Percentiles rank a stretch among this genome's conserved stretches.
Evolutionary conservation across 1,140 invertebrate genomes (phyloP).

Genomic region (Drosophila nebulosa): DNA sequence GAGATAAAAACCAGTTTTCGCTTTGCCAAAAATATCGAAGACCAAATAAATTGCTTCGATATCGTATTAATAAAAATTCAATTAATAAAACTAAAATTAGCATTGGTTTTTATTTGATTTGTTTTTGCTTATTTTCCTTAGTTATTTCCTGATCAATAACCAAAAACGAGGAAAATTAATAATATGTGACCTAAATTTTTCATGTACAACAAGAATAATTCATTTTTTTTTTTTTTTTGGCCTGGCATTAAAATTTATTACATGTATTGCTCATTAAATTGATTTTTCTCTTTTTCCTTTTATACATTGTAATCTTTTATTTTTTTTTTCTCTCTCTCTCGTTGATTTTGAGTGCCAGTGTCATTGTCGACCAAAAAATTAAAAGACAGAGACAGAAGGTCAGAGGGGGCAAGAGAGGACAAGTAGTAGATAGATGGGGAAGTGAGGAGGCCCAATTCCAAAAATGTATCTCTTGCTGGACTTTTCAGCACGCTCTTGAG

Average conservation of each 20-base stretch:
- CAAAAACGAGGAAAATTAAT: slow-evolving; percentile 9
- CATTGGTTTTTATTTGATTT: slow-evolving; percentile 7
- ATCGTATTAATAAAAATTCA: slow-evolving; percentile 61
- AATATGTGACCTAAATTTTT: slow-evolving; percentile 60
- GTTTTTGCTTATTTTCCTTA: background rate
- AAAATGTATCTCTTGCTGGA: slow-evolving; percentile 54
- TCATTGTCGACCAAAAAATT: slow-evolving; percentile 55
- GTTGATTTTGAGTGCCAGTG: slow-evolving; percentile 78
- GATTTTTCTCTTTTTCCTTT: slow-evolving; percentile 57
- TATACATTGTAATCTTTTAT: slow-evolving; percentile 19
- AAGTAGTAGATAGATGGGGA: background rate
- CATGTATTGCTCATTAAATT: slow-evolving; percentile 80
- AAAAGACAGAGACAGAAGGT: slow-evolving; percentile 12
- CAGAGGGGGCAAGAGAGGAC: background rate
- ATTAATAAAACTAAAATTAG: slow-evolving; percentile 49
- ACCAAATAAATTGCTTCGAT: slow-evolving; percentile 53
- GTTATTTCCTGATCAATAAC: slow-evolving; percentile 41
- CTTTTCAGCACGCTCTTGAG: slow-evolving; percentile 72
- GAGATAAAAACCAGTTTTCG: slow-evolving; percentile 53
- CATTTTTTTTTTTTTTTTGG: slow-evolving; percentile 46
- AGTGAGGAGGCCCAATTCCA: slow-evolving; percentile 48
- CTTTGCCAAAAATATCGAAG: slow-evolving; percentile 27
- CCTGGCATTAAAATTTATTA: slow-evolving; percentile 67
- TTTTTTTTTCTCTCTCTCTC: slow-evolving; percentile 39
- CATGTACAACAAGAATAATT: slow-evolving; percentile 36